Conservation (phyloP, 2,797 vertebrate genomes). For the Gorsachius magnificus region DNA sequence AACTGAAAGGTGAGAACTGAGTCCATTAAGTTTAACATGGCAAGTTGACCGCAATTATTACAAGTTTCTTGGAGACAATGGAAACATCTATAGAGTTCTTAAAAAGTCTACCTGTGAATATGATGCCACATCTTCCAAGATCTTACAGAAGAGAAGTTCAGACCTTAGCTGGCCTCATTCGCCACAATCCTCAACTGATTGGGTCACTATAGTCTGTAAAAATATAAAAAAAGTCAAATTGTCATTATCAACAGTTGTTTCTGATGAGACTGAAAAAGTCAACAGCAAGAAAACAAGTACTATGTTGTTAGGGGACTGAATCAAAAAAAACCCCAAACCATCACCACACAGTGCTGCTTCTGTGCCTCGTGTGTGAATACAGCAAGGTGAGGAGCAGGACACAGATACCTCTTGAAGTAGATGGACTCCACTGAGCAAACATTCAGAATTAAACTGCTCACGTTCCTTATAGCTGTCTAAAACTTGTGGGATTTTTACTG, state of each 20-base stretch:
- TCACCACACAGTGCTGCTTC: neutral
- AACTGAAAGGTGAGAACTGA: neutral
- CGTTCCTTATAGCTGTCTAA: neutral
- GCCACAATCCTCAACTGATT: neutral
- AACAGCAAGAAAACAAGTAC: neutral
- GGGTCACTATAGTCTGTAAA: neutral
- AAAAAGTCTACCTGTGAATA: constrained; percentile 43
- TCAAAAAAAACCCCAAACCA: neutral
- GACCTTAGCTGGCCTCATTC: neutral
- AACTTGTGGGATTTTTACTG: neutral
- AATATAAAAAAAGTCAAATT: neutral
- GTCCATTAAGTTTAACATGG: neutral
- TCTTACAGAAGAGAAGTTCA: neutral
- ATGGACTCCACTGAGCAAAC: neutral
- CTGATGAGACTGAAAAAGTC: neutral
- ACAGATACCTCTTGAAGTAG: neutral
- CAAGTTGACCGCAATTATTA: neutral
- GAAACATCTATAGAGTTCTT: neutral
- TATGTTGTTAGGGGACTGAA: neutral
- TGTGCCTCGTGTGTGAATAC: neutral
- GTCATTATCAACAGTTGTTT: neutral
- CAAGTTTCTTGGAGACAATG: neutral
- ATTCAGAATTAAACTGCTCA: neutral
- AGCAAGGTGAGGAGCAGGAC: neutral
- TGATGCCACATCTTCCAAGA: constrained; percentile 29